Percentiles rank a stretch among this genome's conserved stretches.
phyloP scores from a whole-genome alignment of 2,797 vertebrate species.

The Aselliscus stoliczkanus region DNA sequence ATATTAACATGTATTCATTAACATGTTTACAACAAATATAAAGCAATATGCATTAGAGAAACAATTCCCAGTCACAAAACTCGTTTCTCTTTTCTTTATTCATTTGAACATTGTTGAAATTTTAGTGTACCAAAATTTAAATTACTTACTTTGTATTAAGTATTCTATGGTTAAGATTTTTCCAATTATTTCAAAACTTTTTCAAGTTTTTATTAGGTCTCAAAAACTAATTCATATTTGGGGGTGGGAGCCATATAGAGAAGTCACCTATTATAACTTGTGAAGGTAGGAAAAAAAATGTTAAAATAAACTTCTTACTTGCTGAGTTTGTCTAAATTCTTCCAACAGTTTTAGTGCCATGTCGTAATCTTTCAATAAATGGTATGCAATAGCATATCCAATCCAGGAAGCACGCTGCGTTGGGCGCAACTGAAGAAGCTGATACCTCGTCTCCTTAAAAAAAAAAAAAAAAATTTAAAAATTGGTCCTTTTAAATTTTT shows the following conservation, averaged over 20 bases:
- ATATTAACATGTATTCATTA: neutral
- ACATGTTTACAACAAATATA: neutral
- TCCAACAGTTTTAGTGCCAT: constrained; percentile 86
- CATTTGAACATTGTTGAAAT: neutral
- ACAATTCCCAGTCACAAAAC: neutral
- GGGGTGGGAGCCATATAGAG: neutral
- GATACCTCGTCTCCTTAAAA: constrained; percentile 84
- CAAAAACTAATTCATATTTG: constrained; percentile 9
- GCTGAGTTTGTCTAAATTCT: constrained; percentile 86
- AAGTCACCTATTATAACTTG: constrained; percentile 1
- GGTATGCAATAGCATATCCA: constrained; percentile 86
- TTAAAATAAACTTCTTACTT: constrained; percentile 76
- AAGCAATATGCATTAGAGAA: neutral
- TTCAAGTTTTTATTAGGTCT: neutral
- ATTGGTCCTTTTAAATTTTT: neutral
- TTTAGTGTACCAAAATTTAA: neutral
- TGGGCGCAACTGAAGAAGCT: constrained; percentile 84
- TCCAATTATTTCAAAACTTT: neutral
- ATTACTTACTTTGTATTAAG: neutral
- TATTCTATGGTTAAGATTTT: constrained; percentile 4
- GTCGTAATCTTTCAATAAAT: constrained; percentile 85
- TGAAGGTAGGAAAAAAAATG: neutral
- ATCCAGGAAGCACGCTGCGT: constrained; percentile 86
- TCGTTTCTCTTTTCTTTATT: neutral
- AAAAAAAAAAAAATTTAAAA: neutral